phyloP scores from a whole-genome alignment of 2,113 vertebrate species.

The Uria aalge region DNA sequence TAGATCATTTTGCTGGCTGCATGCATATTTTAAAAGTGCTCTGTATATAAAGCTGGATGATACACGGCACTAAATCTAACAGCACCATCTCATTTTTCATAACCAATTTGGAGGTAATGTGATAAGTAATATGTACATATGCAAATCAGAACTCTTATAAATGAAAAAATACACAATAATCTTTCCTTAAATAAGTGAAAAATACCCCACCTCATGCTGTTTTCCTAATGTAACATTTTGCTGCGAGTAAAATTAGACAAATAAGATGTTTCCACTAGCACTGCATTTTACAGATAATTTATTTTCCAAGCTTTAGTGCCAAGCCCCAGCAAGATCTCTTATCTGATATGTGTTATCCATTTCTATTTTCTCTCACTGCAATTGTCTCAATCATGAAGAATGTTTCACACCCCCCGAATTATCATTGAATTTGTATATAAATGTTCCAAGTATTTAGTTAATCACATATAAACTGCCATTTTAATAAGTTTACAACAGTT shows the following conservation, averaged over 20 bases:
- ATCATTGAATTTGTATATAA: not conserved
- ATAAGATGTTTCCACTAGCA: not conserved
- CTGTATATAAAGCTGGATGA: constrained; percentile 21
- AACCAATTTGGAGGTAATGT: not conserved
- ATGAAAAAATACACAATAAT: not conserved
- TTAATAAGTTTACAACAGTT: not conserved
- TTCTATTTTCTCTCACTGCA: not conserved
- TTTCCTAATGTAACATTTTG: not conserved
- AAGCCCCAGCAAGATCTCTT: not conserved
- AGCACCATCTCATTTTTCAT: not conserved
- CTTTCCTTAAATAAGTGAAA: not conserved
- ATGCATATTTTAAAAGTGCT: constrained; percentile 55
- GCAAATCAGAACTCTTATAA: constrained; percentile 1
- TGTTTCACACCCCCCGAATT: not conserved
- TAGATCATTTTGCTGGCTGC: constrained; percentile 24
- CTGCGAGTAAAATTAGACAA: constrained; percentile 24
- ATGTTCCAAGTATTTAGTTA: not conserved
- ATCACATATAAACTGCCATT: not conserved
- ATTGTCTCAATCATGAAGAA: not conserved
- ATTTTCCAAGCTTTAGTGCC: not conserved
- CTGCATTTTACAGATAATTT: constrained; percentile 7
- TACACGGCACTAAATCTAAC: constrained; percentile 24
- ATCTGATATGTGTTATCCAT: not conserved
- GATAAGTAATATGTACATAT: not conserved
- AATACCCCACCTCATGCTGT: not conserved